Base-by-base conservation (phyloP, 2,113 vertebrate genomes). In the Numida meleagris region DNA sequence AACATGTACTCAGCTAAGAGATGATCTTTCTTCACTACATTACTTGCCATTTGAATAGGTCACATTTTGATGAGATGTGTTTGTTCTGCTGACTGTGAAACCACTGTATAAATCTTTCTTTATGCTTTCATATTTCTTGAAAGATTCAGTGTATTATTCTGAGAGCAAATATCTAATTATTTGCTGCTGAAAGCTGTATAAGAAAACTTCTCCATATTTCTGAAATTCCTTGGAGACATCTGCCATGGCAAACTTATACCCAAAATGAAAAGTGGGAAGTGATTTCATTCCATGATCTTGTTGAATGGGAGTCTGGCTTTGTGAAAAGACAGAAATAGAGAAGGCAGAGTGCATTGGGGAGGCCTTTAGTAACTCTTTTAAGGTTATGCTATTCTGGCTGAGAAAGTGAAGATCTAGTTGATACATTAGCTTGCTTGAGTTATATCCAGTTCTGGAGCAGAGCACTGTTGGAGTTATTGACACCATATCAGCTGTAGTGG, bases 21-120 rank as follows among this genome's bases (percentile, higher is more conserved):
- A 74, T 93, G 89, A 87, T 94, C 86, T 95, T 94, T 94, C 91
- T 71, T 91, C 42, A 12, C 85, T 93, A 46, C 79, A 76, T 89
- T 68, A 43, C 80, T 93, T 96, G 89, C 85, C 55, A 81, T 95
- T 95, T 94, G 97, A 95, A 95, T 95, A 97, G 96, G 97, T 96
- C 95, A 97, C 45, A 53, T 88, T 96, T 95, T 75, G 91, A 90
- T 89, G 92, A 92, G 61, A 34, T 33, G 19, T 58, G 23, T 93
- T 93, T 93, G 80, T 94, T 95, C 92, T 90, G 34, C 80, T 85
- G 68, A 85, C 31, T 72, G 27, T 72, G 59, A 89, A 95, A 89
- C 83, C 80, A 27, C 81, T 85, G 42, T 82, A 51, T 58, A 63
- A 88, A 66, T 81, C 40, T 73, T 85, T 36, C 63, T 75, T 84